Conservation (phyloP, 2,888 invertebrate genomes). For the Cecidostiba fungosa region DNA sequence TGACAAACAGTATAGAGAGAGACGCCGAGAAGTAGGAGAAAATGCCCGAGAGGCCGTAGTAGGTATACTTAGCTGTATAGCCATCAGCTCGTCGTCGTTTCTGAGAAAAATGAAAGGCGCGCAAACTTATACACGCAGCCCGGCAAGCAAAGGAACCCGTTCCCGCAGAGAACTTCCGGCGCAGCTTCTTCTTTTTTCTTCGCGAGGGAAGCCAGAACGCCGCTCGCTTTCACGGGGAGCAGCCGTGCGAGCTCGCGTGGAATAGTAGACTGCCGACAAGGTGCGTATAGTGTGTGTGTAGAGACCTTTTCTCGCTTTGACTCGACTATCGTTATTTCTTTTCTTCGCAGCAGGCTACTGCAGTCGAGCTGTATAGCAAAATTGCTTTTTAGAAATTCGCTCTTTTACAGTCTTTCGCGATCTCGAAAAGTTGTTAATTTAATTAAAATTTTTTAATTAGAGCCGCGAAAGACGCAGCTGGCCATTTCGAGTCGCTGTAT, state of each 20-base stretch:
- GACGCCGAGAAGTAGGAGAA: too few relatives aligned
- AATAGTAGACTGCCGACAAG: constrained; percentile 6
- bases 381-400: constrained; percentile 14
- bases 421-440: not conserved
- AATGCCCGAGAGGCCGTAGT: not conserved
- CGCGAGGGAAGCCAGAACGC: constrained; percentile 14
- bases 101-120: not conserved
- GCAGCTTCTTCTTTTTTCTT: constrained; percentile 5
- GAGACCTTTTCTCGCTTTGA: constrained; percentile 38
- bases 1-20: constrained; percentile 46
- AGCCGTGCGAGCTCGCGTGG: constrained; percentile 34
- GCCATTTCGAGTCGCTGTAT: too few relatives aligned
- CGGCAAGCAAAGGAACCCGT: constrained; percentile 22
- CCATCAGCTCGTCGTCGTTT: not conserved
- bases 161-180: constrained; percentile 44
- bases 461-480: not conserved
- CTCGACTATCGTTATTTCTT: not conserved
- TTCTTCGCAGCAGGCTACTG: not conserved
- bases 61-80: not conserved
- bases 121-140: constrained; percentile 41
- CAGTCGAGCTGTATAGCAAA: not conserved
- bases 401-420: not conserved
- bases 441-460: constrained; percentile 2
- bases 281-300: not conserved
- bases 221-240: constrained; percentile 38